Percentiles rank a stretch among this genome's conserved stretches.
Conservation (phyloP, 2,113 vertebrate species). For the Chroicocephalus ridibundus region DNA sequence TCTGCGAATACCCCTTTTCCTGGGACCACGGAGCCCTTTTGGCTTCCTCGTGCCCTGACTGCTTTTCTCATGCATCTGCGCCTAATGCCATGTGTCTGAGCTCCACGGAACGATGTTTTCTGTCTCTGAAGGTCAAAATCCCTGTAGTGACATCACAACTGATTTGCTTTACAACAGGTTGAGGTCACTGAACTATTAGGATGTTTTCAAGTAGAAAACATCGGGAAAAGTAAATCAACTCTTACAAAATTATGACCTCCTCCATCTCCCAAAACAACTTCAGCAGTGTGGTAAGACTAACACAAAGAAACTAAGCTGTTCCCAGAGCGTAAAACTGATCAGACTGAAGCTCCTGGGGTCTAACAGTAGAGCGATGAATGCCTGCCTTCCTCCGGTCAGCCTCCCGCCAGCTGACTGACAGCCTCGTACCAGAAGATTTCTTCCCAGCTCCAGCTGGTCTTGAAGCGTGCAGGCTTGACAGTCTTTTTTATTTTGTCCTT, state of each 20-base stretch:
- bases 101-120: neutral
- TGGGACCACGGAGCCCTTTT: neutral
- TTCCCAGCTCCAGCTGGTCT: neutral
- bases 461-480: neutral
- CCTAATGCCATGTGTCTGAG: neutral
- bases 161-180: neutral
- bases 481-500: neutral
- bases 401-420: neutral
- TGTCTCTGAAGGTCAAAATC: slow-evolving; percentile 22
- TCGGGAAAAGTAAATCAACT: neutral
- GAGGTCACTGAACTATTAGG: neutral
- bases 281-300: neutral
- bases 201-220: neutral
- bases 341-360: neutral
- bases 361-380: neutral
- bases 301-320: neutral
- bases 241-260: neutral
- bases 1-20: neutral
- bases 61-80: neutral
- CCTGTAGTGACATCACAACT: neutral
- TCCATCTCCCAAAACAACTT: neutral
- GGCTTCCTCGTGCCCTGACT: neutral
- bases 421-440: neutral
- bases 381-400: neutral
- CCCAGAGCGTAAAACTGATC: neutral